Evolutionary conservation across 2,888 invertebrate genomes (phyloP).

Genomic region (Autographa gamma): DNA sequence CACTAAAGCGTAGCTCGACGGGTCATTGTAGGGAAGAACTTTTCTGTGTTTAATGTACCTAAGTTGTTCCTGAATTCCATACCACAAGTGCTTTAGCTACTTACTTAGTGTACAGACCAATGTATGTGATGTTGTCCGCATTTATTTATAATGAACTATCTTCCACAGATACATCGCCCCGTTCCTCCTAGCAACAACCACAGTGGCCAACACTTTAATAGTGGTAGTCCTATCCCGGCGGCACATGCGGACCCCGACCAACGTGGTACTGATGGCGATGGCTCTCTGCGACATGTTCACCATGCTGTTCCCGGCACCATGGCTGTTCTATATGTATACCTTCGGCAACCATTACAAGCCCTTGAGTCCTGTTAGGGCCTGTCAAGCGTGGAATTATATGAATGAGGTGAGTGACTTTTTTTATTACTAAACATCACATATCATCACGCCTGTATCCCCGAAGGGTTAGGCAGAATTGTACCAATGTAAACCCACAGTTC

Average conservation of each 20-base stretch:
- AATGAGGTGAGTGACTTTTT: slow-evolving; percentile 91
- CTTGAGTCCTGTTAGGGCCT: slow-evolving; percentile 92
- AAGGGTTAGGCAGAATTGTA: too few species aligned
- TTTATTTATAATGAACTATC: not conserved
- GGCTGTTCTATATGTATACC: slow-evolving; percentile 97
- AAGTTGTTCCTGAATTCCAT: too few species aligned
- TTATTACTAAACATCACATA: too few species aligned
- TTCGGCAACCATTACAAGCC: slow-evolving; percentile 96
- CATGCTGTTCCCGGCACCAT: slow-evolving; percentile 96
- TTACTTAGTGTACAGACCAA: too few species aligned
- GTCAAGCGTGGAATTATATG: slow-evolving; percentile 94
- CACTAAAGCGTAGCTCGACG: too few species aligned
- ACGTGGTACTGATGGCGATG: slow-evolving; percentile 98
- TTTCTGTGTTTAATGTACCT: too few species aligned
- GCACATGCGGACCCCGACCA: slow-evolving; percentile 97
- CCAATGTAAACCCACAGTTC: too few species aligned
- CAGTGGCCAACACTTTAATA: slow-evolving; percentile 97
- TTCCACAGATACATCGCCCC: slow-evolving; percentile 91
- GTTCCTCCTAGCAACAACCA: slow-evolving; percentile 94
- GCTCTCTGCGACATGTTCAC: slow-evolving; percentile 98
- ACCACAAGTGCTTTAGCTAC: too few species aligned
- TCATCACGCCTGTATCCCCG: too few species aligned
- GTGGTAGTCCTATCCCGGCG: slow-evolving; percentile 96
- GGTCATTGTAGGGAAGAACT: too few species aligned
- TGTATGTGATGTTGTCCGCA: too few species aligned